A percentile compares a stretch with the other conserved stretches of the same genome.
Conservation (phyloP, 2,888 invertebrate species). For the Bimastos eiseni region DNA sequence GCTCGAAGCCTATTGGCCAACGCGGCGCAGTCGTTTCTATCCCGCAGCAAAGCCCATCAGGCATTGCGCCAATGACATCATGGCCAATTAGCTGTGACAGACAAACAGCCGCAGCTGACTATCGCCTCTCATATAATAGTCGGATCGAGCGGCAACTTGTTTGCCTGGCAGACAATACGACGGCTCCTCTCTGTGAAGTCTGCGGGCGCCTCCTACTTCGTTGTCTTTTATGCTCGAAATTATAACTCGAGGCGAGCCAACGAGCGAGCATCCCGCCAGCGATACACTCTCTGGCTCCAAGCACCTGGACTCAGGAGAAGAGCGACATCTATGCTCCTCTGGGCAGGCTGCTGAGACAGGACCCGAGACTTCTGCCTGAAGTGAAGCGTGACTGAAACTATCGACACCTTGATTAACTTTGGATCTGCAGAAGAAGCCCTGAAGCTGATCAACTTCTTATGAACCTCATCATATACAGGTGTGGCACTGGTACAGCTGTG, state of each 20-base stretch:
- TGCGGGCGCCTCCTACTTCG: not conserved
- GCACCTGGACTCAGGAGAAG: not conserved
- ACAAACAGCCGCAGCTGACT: not conserved
- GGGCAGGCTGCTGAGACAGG: constrained; percentile 1
- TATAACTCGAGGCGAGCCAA: not conserved
- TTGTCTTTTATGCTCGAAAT: not conserved
- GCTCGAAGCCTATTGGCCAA: constrained; percentile 22
- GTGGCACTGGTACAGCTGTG: not conserved
- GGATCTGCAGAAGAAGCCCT: not conserved
- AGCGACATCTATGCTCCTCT: not conserved
- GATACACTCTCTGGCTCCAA: not conserved
- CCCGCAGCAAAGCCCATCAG: constrained; percentile 22
- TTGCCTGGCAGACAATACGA: constrained; percentile 2
- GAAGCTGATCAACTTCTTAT: not conserved
- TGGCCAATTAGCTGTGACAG: constrained; percentile 13
- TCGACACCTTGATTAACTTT: not conserved
- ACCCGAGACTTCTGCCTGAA: not conserved
- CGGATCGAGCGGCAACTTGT: constrained; percentile 5
- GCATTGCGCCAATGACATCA: constrained; percentile 7
- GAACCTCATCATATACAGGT: not conserved
- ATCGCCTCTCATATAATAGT: not conserved
- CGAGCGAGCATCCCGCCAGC: not conserved
- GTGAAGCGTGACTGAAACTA: not conserved
- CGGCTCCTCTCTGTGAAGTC: not conserved
- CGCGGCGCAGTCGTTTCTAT: not conserved